Evolutionary conservation across 2,888 invertebrate genomes (phyloP), one percentile per base, ranked within the genome.

Genomic region (Luperina testacea): DNA sequence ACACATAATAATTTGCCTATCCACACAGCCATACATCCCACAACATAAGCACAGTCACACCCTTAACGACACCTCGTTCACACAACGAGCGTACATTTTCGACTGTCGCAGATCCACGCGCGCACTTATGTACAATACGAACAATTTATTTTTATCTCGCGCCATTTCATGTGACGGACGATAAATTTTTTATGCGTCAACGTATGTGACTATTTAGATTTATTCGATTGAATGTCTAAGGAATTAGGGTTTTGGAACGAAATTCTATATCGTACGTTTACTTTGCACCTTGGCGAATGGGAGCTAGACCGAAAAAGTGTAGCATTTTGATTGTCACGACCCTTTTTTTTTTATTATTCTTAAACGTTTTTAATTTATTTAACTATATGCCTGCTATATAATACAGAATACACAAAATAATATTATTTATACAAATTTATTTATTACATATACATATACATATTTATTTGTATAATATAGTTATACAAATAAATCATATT

Each of bases 121-220:
- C 65, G 69, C 70, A 51, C 71, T 72, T 83, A 80, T 24, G 68
- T 72, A 45, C 74, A 72, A 72, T 69, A 45, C 72, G 74, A 72
- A 80, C 76, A 83, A 87, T 84, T 76, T 87, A 7, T 84, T 84
- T 84, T 83, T 84, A 84, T 83, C 63, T 87, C 68, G 32, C 61
- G 17, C 75, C 77, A 67, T 82, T 80, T 81, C 80, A 75, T 82
- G 71, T 65, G 65, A 65, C 74, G 68, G 72, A 69, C 79, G 77
- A 88, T 87, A 86, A 79, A 86, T 81, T 88, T 74, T 84, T 84
- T 81, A 84, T 72, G 77, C 63, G 80, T 87, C 78, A 82, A 72
- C 78, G 75, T 86, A 78, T 83, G 59, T 71, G 67, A 15, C 67
- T 86, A 75, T 83, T 86, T 77, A 74, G 75, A 65, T 65, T 64